These are phyloP conservation scores for Harlomillsia oculata DNA, from an alignment of 1,140 invertebrate species.

Conservation along the genomic window DNA sequence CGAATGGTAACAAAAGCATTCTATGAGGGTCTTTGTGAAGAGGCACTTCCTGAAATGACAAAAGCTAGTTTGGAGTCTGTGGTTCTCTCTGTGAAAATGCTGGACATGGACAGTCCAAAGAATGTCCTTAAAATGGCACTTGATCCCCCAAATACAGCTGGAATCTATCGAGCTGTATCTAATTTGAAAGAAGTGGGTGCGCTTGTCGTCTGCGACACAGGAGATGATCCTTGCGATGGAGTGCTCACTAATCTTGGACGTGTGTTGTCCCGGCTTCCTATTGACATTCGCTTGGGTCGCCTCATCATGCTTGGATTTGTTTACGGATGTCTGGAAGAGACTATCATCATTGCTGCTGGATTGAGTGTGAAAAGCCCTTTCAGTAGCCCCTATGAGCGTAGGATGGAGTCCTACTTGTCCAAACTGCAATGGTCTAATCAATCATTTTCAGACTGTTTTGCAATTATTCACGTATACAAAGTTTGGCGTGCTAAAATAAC, in stretches of 20 bases:
- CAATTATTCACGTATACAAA: constrained; percentile 68
- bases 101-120: constrained; percentile 75
- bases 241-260: constrained; percentile 77
- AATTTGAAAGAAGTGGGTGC: constrained; percentile 82
- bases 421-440: constrained; percentile 70
- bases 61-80: constrained; percentile 70
- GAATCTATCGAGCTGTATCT: constrained; percentile 70
- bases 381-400: constrained; percentile 57
- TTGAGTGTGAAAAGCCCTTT: constrained; percentile 74
- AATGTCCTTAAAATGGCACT: constrained; percentile 71
- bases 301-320: constrained; percentile 78
- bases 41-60: constrained; percentile 63
- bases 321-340: constrained; percentile 72
- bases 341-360: constrained; percentile 75
- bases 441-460: constrained; percentile 74
- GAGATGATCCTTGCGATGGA: constrained; percentile 61
- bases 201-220: no score
- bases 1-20: constrained; percentile 64
- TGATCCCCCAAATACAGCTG: constrained; percentile 72
- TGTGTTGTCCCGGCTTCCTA: constrained; percentile 68
- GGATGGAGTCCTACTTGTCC: constrained; percentile 61
- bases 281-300: constrained; percentile 72
- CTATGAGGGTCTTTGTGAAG: constrained; percentile 52
- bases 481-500: no score
- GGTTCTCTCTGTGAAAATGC: constrained; percentile 70